These are phyloP conservation scores for Siniperca scherzeri DNA, from an alignment of 2,797 vertebrate species.

Conservation along the genomic window DNA sequence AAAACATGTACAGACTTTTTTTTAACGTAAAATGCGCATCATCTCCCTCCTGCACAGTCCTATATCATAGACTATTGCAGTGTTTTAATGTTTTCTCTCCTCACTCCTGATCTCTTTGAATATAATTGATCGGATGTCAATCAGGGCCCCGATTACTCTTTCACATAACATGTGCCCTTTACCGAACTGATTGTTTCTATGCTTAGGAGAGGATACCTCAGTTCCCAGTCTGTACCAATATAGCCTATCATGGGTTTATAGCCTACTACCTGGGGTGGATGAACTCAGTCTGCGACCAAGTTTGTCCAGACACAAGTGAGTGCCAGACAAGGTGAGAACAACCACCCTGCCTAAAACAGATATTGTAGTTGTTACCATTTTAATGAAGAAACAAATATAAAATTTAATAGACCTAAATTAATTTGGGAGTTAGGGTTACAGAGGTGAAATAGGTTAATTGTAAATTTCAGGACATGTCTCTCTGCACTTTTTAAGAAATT, in stretches of 20 bases:
- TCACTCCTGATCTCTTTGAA: not conserved
- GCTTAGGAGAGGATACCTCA: not conserved
- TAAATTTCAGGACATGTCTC: too few species aligned
- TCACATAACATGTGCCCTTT: not conserved
- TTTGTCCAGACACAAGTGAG: not conserved
- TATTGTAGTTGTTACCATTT: not conserved
- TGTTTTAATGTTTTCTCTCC: not conserved
- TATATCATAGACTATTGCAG: too few species aligned
- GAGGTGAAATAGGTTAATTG: not conserved
- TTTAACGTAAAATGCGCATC: not conserved
- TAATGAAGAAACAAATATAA: not conserved
- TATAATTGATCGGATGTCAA: not conserved
- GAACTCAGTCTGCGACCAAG: not conserved
- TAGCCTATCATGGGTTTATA: not conserved
- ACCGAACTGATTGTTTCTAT: not conserved
- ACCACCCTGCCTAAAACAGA: not conserved
- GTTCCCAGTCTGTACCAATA: not conserved
- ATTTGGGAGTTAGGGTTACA: not conserved
- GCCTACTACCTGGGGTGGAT: conserved; percentile 4
- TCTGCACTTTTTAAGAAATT: not conserved
- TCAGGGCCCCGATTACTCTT: not conserved
- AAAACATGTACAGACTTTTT: not conserved
- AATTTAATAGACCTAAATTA: not conserved
- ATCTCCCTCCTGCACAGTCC: not conserved
- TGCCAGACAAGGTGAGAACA: not conserved